Base-by-base conservation (phyloP, 2,888 invertebrate species). In the Drepana falcataria region DNA sequence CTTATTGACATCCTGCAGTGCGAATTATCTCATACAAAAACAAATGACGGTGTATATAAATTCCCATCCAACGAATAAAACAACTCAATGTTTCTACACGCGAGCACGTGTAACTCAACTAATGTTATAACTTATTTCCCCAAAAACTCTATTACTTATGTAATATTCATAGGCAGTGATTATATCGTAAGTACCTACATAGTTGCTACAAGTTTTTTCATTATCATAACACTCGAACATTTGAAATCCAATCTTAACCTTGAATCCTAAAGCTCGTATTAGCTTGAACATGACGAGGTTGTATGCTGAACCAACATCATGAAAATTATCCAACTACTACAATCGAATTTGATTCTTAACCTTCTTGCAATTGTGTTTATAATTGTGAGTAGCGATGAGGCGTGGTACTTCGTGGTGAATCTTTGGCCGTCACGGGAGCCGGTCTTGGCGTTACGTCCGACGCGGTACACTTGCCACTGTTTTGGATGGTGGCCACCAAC, bases 391-490 rank as follows among this genome's bases (percentile, higher is more conserved):
- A 44, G 47, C 48, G 35, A 51, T 56, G 60, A 53, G 58, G 57
- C 56, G 53, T 54, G 55, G 35, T 53, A 49, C 53, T 54, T 61
- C 57, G 48, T 57, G 54, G 64, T 56, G 60, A 56, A 54, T 55
- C 59, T 63, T 67, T 58, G 68, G 55, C 67, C 75, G 82, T 81
- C 81, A 81, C 83, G 82, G 83, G 80, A 81, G 80, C 65, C 77
- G 75, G 62, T 70, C 75, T 72, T 77, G 75, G 80, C 79, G 80
- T 79, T 71, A 80, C 78, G 65, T 66, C 67, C 76, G 76, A 71
- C 70, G 70, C 79, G 81, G 64, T 79, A 82, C 79, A 77, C 70
- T 81, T 73, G 71, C 62, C 68, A 60, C 69, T 64, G 70, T 71
- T 68, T 71, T 73, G 68, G 71, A 67, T 68, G 69, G 70, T 69